A percentile compares a stretch with the other conserved stretches of the same genome.
phyloP scores from a whole-genome alignment of 2,113 vertebrate species.

The Eleginops maclovinus region DNA sequence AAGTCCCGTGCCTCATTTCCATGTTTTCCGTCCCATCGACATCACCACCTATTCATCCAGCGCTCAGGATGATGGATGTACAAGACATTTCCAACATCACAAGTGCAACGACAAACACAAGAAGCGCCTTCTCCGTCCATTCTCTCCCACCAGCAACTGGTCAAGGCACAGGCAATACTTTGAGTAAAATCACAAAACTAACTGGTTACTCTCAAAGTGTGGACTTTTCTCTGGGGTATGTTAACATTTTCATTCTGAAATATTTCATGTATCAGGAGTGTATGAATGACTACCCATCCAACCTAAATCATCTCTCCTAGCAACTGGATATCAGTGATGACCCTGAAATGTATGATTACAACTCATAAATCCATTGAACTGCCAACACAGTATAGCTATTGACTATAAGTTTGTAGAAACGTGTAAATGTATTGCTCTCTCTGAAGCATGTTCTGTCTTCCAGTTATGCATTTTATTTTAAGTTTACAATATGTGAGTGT shows the following conservation, averaged over 20 bases:
- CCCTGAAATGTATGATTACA: conserved; percentile 16
- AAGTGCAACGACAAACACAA: conserved; percentile 65
- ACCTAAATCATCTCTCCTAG: conserved; percentile 30
- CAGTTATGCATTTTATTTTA: conserved; percentile 40
- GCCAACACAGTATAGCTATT: conserved; percentile 38
- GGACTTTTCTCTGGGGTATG: conserved; percentile 37
- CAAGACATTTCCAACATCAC: conserved; percentile 42
- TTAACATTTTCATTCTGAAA: conserved; percentile 28
- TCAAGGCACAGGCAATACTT: conserved; percentile 29
- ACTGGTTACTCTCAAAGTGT: conserved; percentile 25
- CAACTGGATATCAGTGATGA: background rate
- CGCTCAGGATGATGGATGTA: conserved; percentile 66
- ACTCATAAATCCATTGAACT: conserved; percentile 42
- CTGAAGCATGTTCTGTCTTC: conserved; percentile 73
- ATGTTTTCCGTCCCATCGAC: conserved; percentile 65
- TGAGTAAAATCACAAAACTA: conserved; percentile 33
- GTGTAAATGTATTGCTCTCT: conserved; percentile 52
- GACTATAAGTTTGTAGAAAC: conserved; percentile 38
- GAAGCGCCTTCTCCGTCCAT: conserved; percentile 86
- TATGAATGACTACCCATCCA: conserved; percentile 31
- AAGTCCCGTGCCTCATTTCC: conserved; percentile 85
- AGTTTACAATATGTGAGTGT: conserved; percentile 25
- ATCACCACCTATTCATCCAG: conserved; percentile 84
- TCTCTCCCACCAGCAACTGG: conserved; percentile 81
- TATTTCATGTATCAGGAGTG: conserved; percentile 18